A percentile compares a stretch with the other conserved stretches of the same genome.
phyloP scores from a whole-genome alignment of 2,888 invertebrate genomes.

The Ditylenchus weischeri region DNA sequence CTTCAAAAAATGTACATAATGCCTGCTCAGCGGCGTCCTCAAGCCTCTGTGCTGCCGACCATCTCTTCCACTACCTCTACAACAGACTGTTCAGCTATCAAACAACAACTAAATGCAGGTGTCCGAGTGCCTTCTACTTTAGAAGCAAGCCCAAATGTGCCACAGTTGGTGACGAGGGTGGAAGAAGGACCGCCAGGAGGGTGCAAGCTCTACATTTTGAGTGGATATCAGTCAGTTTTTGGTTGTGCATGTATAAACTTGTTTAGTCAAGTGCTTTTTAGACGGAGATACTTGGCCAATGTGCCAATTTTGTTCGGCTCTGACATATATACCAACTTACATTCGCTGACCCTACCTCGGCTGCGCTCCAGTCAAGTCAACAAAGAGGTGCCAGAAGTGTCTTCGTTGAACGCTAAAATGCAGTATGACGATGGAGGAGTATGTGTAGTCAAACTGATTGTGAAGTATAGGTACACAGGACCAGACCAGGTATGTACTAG shows the following conservation, averaged over 20 bases:
- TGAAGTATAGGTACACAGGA: neutral
- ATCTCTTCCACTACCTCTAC: too few species aligned
- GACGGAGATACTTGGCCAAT: neutral
- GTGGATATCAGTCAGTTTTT: constrained; percentile 1
- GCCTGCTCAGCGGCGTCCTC: too few species aligned
- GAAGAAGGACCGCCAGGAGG: neutral
- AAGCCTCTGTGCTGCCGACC: too few species aligned
- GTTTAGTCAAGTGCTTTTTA: neutral
- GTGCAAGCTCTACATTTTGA: neutral
- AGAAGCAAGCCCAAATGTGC: too few species aligned
- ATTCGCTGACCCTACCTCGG: neutral
- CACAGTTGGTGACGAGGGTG: neutral
- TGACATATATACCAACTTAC: neutral
- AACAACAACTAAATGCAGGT: too few species aligned
- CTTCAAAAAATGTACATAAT: too few species aligned
- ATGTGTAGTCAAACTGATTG: neutral
- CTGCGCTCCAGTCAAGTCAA: neutral
- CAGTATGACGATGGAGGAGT: neutral
- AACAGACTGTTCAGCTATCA: too few species aligned
- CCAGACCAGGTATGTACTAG: too few species aligned
- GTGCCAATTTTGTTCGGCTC: neutral
- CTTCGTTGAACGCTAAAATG: neutral
- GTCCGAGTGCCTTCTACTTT: too few species aligned
- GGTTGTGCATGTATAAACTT: neutral
- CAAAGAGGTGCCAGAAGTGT: neutral